Conservation (phyloP, 2,888 invertebrate genomes). For the Gymnosoma rotundatum region DNA sequence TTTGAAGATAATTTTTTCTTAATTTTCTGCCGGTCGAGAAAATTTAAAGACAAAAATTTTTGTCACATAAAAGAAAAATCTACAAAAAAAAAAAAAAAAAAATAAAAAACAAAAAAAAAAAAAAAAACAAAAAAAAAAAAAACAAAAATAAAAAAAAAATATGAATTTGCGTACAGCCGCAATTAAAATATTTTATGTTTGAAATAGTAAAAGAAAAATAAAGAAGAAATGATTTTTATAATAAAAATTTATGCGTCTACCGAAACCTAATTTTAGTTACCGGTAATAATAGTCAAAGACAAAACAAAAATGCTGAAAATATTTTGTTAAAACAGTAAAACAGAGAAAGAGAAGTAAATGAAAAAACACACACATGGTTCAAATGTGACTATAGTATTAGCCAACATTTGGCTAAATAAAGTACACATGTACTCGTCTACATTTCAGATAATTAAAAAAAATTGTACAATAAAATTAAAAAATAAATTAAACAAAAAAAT, state of each 20-base stretch:
- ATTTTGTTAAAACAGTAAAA: background rate
- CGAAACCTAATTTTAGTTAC: conserved; percentile 8
- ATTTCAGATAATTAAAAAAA: background rate
- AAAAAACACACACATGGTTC: conserved; percentile 30
- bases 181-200: background rate
- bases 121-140: conserved; percentile 10
- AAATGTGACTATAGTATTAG: background rate
- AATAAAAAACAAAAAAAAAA: background rate
- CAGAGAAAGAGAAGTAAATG: background rate
- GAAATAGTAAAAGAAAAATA: background rate
- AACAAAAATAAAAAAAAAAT: background rate
- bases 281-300: conserved; percentile 3
- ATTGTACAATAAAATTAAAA: background rate
- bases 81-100: too few species aligned
- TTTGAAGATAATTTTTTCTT: too few species aligned
- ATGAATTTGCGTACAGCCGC: background rate
- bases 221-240: background rate
- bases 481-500: background rate
- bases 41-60: too few species aligned
- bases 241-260: conserved; percentile 21
- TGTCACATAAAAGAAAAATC: too few species aligned
- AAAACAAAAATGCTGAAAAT: background rate
- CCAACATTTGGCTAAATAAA: conserved; percentile 31
- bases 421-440: background rate
- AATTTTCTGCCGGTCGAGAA: too few species aligned